phyloP scores from a whole-genome alignment of 2,113 vertebrate species.

The Dendrocopos noguchii region DNA sequence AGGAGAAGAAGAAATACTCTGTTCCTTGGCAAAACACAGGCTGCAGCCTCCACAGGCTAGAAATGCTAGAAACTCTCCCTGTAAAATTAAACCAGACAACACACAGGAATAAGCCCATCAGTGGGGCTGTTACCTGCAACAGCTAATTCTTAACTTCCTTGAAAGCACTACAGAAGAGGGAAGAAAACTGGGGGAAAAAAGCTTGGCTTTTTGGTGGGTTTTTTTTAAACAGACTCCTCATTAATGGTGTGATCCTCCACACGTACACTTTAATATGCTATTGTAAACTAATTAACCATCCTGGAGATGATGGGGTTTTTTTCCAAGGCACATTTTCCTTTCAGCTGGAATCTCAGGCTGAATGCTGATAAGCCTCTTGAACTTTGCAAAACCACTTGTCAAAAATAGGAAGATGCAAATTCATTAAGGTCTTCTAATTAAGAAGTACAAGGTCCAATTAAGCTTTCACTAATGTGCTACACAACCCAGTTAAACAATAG shows the following conservation, averaged over 20 bases:
- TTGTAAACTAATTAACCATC: neutral
- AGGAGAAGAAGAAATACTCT: neutral
- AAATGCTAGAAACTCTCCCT: neutral
- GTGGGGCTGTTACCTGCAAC: neutral
- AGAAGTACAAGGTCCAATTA: constrained; percentile 33
- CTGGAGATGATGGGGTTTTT: neutral
- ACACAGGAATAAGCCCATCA: neutral
- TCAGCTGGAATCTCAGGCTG: neutral
- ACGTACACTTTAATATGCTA: neutral
- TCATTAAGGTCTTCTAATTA: constrained; percentile 5
- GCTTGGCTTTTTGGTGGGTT: rapidly evolving
- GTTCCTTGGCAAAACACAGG: neutral
- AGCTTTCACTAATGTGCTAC: neutral
- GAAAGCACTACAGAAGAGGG: neutral
- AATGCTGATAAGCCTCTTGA: constrained; percentile 39
- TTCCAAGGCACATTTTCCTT: neutral
- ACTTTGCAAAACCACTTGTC: constrained; percentile 48
- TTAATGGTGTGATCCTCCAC: neutral
- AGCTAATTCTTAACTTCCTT: neutral
- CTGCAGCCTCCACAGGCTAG: neutral
- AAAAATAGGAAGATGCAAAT: neutral
- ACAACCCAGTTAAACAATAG: neutral
- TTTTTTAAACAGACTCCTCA: neutral
- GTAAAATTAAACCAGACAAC: neutral
- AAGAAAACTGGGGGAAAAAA: neutral